Percentiles rank a stretch among this genome's conserved stretches.
Conservation (phyloP, 1,140 invertebrate genomes). For the Sweltsa coloradensis region DNA sequence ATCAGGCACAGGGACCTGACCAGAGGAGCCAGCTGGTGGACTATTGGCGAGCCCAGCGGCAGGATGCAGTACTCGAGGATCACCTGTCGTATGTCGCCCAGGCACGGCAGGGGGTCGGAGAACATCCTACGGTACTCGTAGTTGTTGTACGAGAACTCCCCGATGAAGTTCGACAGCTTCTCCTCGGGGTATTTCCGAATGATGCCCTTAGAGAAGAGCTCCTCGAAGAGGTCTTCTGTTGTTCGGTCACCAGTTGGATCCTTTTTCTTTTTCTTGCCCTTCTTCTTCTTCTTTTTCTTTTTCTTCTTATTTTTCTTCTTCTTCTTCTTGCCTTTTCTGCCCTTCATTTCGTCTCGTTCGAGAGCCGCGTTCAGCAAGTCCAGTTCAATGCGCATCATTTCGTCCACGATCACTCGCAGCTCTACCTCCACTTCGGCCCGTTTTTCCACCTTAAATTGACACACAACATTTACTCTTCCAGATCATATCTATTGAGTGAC, state of each 20-base stretch:
- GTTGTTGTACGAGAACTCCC: conserved; percentile 29
- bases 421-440: conserved; percentile 35
- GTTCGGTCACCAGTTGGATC: conserved; percentile 40
- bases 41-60: conserved; percentile 41
- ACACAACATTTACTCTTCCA: too few relatives aligned
- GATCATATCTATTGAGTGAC: too few relatives aligned
- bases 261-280: conserved; percentile 40
- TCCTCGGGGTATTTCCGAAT: conserved; percentile 23
- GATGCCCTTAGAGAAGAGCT: conserved; percentile 36
- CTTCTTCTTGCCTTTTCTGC: conserved; percentile 21
- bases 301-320: conserved; percentile 31
- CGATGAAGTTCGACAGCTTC: conserved; percentile 25
- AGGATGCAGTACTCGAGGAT: conserved; percentile 51
- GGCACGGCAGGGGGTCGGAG: conserved; percentile 29
- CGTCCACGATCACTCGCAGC: conserved; percentile 37
- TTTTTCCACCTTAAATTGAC: background rate
- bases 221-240: conserved; percentile 39
- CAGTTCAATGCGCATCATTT: conserved; percentile 40
- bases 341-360: conserved; percentile 25
- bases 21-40: conserved; percentile 39
- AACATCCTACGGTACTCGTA: conserved; percentile 20
- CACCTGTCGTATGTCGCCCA: conserved; percentile 38
- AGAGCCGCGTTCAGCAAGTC: conserved; percentile 35
- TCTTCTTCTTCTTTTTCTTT: conserved; percentile 30
- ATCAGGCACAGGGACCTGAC: conserved; percentile 44